Evolutionary conservation across 2,113 vertebrate species (phyloP), one percentile per base, ranked within the genome.

Genomic region (Oenanthe melanoleuca): DNA sequence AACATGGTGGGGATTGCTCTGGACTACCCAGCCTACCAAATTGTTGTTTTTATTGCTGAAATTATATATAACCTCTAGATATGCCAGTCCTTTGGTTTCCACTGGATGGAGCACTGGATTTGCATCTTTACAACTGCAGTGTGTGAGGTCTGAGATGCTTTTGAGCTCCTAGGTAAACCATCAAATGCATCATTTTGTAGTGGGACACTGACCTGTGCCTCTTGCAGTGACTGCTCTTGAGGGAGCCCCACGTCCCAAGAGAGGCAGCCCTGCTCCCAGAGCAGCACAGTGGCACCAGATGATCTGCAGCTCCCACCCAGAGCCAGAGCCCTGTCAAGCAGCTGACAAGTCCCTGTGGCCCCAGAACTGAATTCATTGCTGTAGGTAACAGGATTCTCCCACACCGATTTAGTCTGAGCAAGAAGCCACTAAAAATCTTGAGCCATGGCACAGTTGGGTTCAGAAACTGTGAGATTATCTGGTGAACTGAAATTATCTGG

Each of bases 361-460:
- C n/a, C n/a, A n/a, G 38, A 56, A 22, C 47, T 50, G 57, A 73
- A 69, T 31, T 42, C 14, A 33, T 16, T 59, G 6, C 12, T 53
- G 11, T 9, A 2, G 33, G 12, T 22, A 57, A 7, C 3, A 33
- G 21, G 16, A 63, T 45, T 80, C 44, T 18, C 21, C 26, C 6
- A 17, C 15, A n/a, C 6, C 0, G 0, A 33, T 38, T 57, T 40
- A 37, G 14, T 44, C 52, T 10, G 17, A 31, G 29, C 44, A 52
- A 42, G 14, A n/a, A 77, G 11, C 14, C 52, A 57, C 20, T 7
- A 66, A 38, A 66, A 74, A 63, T 47, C 26, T n/a, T 6, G 3
- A 71, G 24, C 26, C 59, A 21, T 23, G 63, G 23, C 23, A 73
- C 18, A 63, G 18, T 4, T 9, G 34, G 14, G 22, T 29, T 74